Conservation (phyloP, 2,888 invertebrate species). For the Amphipyra tragopoginis region DNA sequence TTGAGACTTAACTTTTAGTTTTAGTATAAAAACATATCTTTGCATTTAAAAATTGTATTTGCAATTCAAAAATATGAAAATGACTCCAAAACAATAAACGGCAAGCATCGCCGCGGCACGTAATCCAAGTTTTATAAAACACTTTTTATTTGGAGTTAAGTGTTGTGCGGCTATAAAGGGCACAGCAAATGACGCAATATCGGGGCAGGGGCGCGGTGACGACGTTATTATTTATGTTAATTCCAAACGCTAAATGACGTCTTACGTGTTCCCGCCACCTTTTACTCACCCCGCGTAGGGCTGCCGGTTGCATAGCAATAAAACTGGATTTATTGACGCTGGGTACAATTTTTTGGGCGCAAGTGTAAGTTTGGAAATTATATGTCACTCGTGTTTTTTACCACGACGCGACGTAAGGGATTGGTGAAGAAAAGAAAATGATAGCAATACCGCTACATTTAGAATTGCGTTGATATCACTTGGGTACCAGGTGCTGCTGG, state of each 20-base stretch:
- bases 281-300: constrained; percentile 66
- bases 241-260: constrained; percentile 86
- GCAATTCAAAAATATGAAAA: constrained; percentile 56
- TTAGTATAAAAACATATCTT: background rate
- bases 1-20: background rate
- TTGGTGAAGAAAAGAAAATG: constrained; percentile 5
- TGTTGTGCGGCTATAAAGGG: constrained; percentile 83
- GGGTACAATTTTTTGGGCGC: constrained; percentile 38
- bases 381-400: constrained; percentile 37
- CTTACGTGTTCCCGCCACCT: constrained; percentile 84
- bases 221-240: constrained; percentile 90
- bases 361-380: constrained; percentile 52
- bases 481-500: background rate
- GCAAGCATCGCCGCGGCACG: constrained; percentile 62
- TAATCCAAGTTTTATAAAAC: constrained; percentile 80
- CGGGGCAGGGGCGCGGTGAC: constrained; percentile 74
- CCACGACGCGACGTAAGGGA: constrained; percentile 3
- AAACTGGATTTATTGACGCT: constrained; percentile 56
- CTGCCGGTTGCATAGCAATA: constrained; percentile 60
- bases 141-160: constrained; percentile 85
- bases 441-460: background rate
- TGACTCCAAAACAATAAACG: constrained; percentile 58
- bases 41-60: constrained; percentile 6
- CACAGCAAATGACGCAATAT: constrained; percentile 84
- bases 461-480: background rate